These are phyloP conservation scores for Caranx melampygus DNA, from an alignment of 2,113 vertebrate species.

Conservation along the genomic window DNA sequence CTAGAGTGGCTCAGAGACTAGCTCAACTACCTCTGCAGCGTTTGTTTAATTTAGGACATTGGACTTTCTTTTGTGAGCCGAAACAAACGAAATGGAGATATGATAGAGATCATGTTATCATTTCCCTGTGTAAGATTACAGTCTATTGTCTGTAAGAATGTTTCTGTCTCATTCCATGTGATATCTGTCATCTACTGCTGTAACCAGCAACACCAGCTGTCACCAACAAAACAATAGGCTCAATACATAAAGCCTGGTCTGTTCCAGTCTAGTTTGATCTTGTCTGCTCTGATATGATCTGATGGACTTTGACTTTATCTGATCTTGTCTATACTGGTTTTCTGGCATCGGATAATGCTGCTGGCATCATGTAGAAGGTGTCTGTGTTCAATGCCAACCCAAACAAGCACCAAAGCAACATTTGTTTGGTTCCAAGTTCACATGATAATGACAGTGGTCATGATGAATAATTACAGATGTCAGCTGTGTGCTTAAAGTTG, in stretches of 20 bases:
- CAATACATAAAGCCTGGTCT: neutral
- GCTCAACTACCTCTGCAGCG: neutral
- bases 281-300: conserved; percentile 6
- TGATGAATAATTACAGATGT: neutral
- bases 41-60: conserved; percentile 11
- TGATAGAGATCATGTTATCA: neutral
- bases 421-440: neutral
- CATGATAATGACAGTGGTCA: neutral
- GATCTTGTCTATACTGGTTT: conserved; percentile 13
- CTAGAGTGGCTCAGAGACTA: neutral
- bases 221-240: conserved; percentile 20
- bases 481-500: neutral
- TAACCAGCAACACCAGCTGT: conserved; percentile 19
- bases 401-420: neutral
- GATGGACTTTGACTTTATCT: conserved; percentile 32
- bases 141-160: conserved; percentile 1
- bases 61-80: neutral
- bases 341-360: neutral
- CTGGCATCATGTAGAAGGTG: neutral
- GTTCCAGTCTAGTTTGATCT: conserved; percentile 2
- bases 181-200: neutral
- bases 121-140: neutral
- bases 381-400: neutral
- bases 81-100: neutral
- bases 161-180: neutral